Conservation (phyloP, 2,888 invertebrate genomes). For the Barypeithes pellucidus region DNA sequence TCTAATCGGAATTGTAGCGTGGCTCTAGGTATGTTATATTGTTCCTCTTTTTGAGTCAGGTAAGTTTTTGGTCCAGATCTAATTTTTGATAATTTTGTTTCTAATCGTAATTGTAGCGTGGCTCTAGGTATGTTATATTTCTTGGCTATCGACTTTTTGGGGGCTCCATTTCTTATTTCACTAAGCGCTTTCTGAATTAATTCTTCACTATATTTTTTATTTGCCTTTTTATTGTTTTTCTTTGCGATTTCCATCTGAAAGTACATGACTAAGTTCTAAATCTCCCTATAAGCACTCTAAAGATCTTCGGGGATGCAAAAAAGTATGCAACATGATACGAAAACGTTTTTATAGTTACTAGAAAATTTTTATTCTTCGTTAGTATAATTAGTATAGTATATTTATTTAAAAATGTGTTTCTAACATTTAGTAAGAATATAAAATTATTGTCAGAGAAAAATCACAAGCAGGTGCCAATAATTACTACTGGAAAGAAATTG, state of each 20-base stretch:
- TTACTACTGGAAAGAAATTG: too few relatives aligned
- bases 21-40: slow-evolving; percentile 30
- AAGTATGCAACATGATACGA: too few relatives aligned
- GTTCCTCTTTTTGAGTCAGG: slow-evolving; percentile 14
- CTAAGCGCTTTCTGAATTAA: slow-evolving; percentile 25
- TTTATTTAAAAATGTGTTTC: too few relatives aligned
- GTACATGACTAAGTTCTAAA: slow-evolving; percentile 7
- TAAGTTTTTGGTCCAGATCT: slow-evolving; percentile 25
- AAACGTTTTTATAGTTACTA: not conserved
- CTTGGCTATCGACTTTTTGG: slow-evolving; percentile 24
- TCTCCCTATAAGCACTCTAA: not conserved
- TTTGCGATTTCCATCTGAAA: slow-evolving; percentile 11
- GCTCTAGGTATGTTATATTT: slow-evolving; percentile 45
- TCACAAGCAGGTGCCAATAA: too few relatives aligned
- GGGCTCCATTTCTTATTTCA: slow-evolving; percentile 21
- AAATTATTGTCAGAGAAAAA: too few relatives aligned
- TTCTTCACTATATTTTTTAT: slow-evolving; percentile 30
- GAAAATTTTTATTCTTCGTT: not conserved
- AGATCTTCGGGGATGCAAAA: too few relatives aligned
- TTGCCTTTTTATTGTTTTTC: not conserved
- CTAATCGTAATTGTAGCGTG: slow-evolving; percentile 47
- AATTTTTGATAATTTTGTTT: slow-evolving; percentile 44
- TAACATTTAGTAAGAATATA: too few relatives aligned
- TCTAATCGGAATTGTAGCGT: slow-evolving; percentile 48
- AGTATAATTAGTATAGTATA: too few relatives aligned